These are phyloP conservation scores for Ranitomeya imitator DNA, from an alignment of 2,113 vertebrate genomes.

Conservation along the genomic window DNA sequence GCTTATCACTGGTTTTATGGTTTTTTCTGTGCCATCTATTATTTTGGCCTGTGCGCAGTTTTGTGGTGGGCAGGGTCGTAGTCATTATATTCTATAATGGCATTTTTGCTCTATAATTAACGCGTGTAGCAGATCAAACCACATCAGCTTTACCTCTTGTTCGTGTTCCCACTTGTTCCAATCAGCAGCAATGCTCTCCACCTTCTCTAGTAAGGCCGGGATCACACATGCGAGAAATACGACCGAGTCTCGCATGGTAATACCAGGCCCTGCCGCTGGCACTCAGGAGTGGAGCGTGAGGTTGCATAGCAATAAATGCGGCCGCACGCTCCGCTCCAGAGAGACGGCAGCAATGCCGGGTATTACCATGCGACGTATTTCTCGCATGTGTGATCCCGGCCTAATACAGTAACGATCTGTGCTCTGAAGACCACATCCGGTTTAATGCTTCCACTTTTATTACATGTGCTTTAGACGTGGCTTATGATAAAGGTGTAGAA, in stretches of 20 bases:
- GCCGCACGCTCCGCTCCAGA: too few relatives aligned
- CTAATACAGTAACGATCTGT: background rate
- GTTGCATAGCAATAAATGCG: too few relatives aligned
- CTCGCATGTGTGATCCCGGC: too few relatives aligned
- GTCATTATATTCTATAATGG: background rate
- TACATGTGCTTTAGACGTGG: background rate
- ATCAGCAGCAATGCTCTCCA: conserved; percentile 46
- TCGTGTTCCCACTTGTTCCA: conserved; percentile 10
- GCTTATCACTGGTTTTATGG: too few relatives aligned
- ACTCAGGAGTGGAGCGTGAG: too few relatives aligned
- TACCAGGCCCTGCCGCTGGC: too few relatives aligned
- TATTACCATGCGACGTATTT: too few relatives aligned
- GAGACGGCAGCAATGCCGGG: too few relatives aligned
- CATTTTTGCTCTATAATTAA: background rate
- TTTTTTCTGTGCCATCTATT: too few relatives aligned
- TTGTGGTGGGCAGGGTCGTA: background rate
- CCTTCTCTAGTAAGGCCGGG: background rate
- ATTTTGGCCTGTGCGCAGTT: too few relatives aligned
- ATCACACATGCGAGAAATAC: too few relatives aligned
- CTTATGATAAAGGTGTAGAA: background rate
- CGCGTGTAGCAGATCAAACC: conserved; percentile 43
- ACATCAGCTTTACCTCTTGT: background rate
- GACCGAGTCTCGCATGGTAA: too few relatives aligned
- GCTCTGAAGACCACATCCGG: background rate
- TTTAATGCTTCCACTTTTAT: background rate